A percentile compares a stretch with the other conserved stretches of the same genome.
These are phyloP conservation scores for Amblyjoppa fuscipennis DNA, from an alignment of 2,888 invertebrate species.

Conservation along the genomic window DNA sequence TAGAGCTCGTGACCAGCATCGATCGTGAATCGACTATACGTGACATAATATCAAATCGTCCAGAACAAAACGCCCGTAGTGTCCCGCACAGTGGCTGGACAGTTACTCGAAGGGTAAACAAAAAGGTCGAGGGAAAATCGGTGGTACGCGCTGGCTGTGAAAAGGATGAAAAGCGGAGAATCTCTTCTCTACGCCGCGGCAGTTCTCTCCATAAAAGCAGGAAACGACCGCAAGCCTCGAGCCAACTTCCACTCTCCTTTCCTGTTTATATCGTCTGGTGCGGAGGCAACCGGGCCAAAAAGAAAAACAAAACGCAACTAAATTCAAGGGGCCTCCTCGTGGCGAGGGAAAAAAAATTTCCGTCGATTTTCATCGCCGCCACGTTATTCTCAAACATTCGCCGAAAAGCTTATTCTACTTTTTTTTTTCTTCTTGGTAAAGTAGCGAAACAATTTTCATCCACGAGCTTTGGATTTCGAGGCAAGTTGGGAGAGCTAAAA, in stretches of 20 bases:
- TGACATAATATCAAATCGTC: conserved; percentile 34
- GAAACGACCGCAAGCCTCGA: conserved; percentile 38
- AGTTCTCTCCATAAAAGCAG: conserved; percentile 37
- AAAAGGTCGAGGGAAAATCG: conserved; percentile 35
- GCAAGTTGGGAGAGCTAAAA: no score
- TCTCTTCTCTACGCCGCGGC: conserved; percentile 24
- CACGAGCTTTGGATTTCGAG: no score
- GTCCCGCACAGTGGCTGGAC: conserved; percentile 28
- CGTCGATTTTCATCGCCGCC: conserved; percentile 27
- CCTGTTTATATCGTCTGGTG: conserved; percentile 43
- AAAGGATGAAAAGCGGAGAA: conserved; percentile 39
- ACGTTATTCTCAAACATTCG: background rate
- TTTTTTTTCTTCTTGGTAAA: background rate
- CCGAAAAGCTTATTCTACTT: no score
- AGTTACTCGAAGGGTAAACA: conserved; percentile 43
- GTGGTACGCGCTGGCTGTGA: conserved; percentile 13
- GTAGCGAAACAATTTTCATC: background rate
- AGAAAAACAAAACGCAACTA: conserved; percentile 8
- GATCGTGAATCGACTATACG: conserved; percentile 28
- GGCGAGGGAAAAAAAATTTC: conserved; percentile 2
- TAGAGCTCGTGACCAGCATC: conserved; percentile 20
- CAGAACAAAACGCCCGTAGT: conserved; percentile 9
- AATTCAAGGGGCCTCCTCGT: background rate
- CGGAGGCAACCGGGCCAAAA: conserved; percentile 23
- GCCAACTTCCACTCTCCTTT: conserved; percentile 47